Evolutionary conservation across 1,140 invertebrate genomes (phyloP).

Genomic region (Drosophila bocqueti): DNA sequence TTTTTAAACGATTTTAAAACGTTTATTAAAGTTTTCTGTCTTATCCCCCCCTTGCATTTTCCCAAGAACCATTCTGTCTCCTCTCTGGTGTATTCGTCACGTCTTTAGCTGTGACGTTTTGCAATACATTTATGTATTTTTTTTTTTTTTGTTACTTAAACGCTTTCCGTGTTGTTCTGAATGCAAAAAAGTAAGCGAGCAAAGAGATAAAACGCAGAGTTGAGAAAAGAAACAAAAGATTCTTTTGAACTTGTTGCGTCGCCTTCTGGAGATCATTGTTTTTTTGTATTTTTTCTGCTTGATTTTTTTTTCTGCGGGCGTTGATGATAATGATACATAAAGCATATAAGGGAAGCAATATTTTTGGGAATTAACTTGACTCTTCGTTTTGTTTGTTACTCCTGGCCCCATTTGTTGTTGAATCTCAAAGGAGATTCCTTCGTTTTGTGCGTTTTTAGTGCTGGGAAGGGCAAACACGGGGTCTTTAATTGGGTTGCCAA

Average conservation of each 20-base stretch:
- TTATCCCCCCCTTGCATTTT: background rate
- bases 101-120: conserved; percentile 49
- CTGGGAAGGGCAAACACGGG: conserved; percentile 43
- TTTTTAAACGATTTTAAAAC: background rate
- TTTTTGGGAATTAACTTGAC: conserved; percentile 58
- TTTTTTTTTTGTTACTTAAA: conserved; percentile 47
- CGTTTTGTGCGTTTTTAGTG: conserved; percentile 13
- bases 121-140: conserved; percentile 11
- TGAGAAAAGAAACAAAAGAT: conserved; percentile 42
- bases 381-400: conserved; percentile 48
- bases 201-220: conserved; percentile 5
- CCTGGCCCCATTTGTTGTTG: conserved; percentile 48
- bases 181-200: conserved; percentile 33
- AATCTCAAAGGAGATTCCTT: conserved; percentile 29
- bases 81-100: conserved; percentile 30
- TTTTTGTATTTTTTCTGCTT: background rate
- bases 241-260: conserved; percentile 63
- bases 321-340: conserved; percentile 52
- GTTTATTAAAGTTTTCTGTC: background rate
- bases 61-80: background rate
- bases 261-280: conserved; percentile 34
- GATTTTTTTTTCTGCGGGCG: background rate
- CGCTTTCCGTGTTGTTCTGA: conserved; percentile 60
- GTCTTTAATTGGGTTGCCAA: conserved; percentile 63
- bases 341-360: conserved; percentile 53